These are phyloP conservation scores for Phaethornis superciliosus DNA, from an alignment of 2,113 vertebrate species.

Conservation along the genomic window DNA sequence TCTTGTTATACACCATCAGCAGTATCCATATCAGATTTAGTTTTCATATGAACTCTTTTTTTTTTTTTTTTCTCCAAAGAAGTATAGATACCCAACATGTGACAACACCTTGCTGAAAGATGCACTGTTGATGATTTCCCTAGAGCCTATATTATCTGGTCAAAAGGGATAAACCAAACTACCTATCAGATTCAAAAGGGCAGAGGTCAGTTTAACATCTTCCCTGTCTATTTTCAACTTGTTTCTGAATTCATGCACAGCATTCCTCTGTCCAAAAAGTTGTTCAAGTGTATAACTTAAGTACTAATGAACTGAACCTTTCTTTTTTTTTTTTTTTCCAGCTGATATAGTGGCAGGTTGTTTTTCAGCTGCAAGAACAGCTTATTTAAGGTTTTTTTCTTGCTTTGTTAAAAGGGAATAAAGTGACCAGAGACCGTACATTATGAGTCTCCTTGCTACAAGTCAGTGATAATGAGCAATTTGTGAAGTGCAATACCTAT, in stretches of 20 bases:
- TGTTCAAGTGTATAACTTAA: neutral
- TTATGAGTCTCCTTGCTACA: neutral
- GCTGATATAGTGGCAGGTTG: neutral
- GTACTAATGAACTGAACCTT: neutral
- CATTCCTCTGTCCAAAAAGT: neutral
- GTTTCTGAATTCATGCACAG: neutral
- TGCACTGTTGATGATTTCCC: neutral
- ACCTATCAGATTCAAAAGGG: neutral
- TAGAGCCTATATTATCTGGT: neutral
- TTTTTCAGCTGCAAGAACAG: neutral
- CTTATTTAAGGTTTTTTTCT: neutral
- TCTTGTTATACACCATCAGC: neutral
- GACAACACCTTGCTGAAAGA: neutral
- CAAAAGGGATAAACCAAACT: neutral
- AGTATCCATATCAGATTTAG: neutral
- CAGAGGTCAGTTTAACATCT: constrained; percentile 14
- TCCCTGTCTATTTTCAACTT: neutral
- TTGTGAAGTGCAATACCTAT: constrained; percentile 3
- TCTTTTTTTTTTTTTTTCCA: neutral
- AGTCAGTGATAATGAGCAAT: constrained; percentile 28
- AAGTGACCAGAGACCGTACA: neutral
- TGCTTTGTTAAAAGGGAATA: neutral
- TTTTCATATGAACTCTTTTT: neutral
- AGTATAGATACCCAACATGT: neutral
- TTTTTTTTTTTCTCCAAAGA: neutral